Conservation (phyloP, 2,113 vertebrate species). For the Boulengerochromis microlepis region DNA sequence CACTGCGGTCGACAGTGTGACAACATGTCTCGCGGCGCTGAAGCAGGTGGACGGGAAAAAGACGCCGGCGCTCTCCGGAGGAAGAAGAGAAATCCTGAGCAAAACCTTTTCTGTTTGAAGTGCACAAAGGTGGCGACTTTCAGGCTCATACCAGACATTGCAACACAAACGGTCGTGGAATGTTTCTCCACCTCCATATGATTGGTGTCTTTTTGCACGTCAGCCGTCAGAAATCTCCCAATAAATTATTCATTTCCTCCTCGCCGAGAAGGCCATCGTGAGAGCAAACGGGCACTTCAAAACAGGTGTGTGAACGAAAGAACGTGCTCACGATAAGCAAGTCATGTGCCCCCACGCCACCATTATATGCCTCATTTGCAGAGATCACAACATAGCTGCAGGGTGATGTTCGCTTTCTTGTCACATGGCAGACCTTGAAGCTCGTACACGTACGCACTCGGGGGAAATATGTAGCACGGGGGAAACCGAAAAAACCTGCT, state of each 20-base stretch:
- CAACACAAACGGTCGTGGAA: background rate
- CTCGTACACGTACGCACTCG: background rate
- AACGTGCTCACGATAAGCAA: conserved; percentile 15
- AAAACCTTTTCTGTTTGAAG: background rate
- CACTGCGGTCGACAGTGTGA: conserved; percentile 6
- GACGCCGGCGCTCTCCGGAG: background rate
- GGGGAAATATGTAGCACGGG: background rate
- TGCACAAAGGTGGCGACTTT: background rate
- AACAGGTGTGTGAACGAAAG: conserved; percentile 16
- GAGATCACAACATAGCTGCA: conserved; percentile 33
- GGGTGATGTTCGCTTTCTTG: conserved; percentile 29
- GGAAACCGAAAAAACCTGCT: background rate
- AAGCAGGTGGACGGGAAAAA: background rate
- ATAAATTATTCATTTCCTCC: conserved; percentile 7
- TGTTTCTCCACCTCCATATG: background rate
- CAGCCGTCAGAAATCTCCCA: background rate
- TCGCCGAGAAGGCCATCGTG: background rate
- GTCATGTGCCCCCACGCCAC: conserved; percentile 15
- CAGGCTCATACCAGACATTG: background rate
- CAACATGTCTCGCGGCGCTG: conserved; percentile 12
- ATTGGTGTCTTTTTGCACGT: conserved; percentile 27
- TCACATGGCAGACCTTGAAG: background rate
- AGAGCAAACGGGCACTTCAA: conserved; percentile 6
- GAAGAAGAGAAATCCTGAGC: background rate
- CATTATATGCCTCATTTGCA: conserved; percentile 39